Base-by-base conservation (phyloP, 1,140 invertebrate genomes). In the Drosophila pruinosa region DNA sequence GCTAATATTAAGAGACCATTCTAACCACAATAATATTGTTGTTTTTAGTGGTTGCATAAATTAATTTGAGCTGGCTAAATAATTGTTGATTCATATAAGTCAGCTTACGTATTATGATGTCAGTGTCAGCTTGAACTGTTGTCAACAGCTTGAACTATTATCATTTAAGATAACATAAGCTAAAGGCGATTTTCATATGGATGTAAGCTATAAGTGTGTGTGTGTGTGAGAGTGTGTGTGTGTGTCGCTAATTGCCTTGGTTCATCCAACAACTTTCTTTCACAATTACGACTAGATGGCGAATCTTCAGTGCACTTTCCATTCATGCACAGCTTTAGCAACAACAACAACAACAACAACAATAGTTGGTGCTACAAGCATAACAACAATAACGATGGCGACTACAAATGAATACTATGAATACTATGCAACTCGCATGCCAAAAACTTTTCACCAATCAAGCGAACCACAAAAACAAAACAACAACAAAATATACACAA, bases 401-500 rank as follows among this genome's bases (percentile, higher is more conserved):
- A 36, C 41, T 22, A 17, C 17, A 48, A 47, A 50, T 34, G 31
- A 38, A 62, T 34, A 43, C 28, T 31, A 8, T 34, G 31, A 34
- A 62, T 26, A 43, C 61, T 47, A 62, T 68, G 63, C 63, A 57
- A 39, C 22, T 39, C 56, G 48, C 64, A 70, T 70, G 67, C 67
- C 67, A 63, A 70, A 54, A 67, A 56, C 61, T 57, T 71, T 65
- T 71, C 61, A 70, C 67, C 58, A 63, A 70, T 62, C 65, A 62
- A 53, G 12, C 64, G 39, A 38, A 22, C 12, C 45, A 45, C 34
- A 53, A 59, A 64, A 21, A 38, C 17, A 56, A 28, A 57, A 38
- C 36, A n/a, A n/a, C n/a, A n/a, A n/a, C n/a, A n/a, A n/a, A n/a
- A n/a, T n/a, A n/a, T n/a, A 50, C 10, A 38, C 31, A 52, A 48